A percentile compares a stretch with the other conserved stretches of the same genome.
phyloP scores from a whole-genome alignment of 2,113 vertebrate genomes.

The Cryptoleucopteryx plumbea region DNA sequence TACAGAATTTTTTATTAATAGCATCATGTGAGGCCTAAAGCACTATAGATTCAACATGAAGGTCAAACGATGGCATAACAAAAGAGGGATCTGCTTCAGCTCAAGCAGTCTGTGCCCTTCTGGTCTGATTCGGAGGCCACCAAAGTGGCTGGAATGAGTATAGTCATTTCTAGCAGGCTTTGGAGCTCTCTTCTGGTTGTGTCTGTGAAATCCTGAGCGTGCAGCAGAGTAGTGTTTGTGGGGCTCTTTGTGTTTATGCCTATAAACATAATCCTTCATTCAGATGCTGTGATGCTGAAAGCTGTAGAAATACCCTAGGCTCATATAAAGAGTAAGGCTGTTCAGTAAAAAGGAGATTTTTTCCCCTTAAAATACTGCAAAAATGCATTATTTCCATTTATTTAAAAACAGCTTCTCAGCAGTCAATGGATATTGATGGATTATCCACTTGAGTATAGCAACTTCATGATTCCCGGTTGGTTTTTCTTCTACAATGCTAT shows the following conservation, averaged over 20 bases:
- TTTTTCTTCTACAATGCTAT: not conserved
- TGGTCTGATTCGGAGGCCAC: not conserved
- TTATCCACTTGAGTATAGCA: not conserved
- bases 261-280: constrained; percentile 1
- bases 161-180: not conserved
- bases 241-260: not conserved
- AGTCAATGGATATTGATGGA: not conserved
- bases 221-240: not conserved
- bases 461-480: not conserved
- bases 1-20: not conserved
- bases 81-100: not conserved
- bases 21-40: not conserved
- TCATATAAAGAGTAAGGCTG: not conserved
- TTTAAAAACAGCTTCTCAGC: constrained; percentile 1
- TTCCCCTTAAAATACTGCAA: not conserved
- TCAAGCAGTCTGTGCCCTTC: not conserved
- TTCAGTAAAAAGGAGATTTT: not conserved
- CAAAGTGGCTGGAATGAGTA: not conserved
- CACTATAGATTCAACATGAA: not conserved
- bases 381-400: not conserved
- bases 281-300: constrained; percentile 1
- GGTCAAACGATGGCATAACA: not conserved
- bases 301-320: not conserved
- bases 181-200: not conserved
- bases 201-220: not conserved